Base-by-base conservation (phyloP, 2,888 invertebrate species). In the Megaustenia siamemsis region DNA sequence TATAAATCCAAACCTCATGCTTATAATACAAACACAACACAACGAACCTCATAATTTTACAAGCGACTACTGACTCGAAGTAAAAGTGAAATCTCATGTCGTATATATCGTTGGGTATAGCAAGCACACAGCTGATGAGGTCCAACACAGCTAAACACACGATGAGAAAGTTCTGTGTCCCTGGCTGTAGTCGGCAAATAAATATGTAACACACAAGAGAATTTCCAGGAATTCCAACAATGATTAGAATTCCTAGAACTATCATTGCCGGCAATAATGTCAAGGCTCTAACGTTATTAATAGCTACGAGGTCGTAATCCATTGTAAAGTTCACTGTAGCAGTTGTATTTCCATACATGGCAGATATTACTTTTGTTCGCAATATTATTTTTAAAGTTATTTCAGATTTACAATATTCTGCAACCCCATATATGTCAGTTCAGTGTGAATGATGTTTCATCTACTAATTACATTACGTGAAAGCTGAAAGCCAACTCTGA, bases 21-120 rank as follows among this genome's bases (percentile, higher is more conserved):
- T n/a, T n/a, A n/a, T n/a, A n/a, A n/a, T n/a, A n/a, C n/a, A n/a
- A n/a, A n/a, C n/a, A n/a, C n/a, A n/a, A n/a, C n/a, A n/a, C n/a
- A n/a, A 73, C 77, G 21, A 88, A 88, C 32, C 90, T 83, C n/a
- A 90, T 85, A 0, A 89, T 76, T 77, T 90, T 91, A 79, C 91
- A 91, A 2, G 90, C 88, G 0, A 76, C 66, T 12, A 71, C 89
- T 24, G 87, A 89, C 32, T 88, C 88, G 75, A 89, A 92, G 8
- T 86, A 88, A 63, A 87, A 90, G 18, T 87, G 88, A 73, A 86
- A 89, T 28, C 90, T 75, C 85, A 92, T 87, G 82, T 92, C 91
- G 10, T 89, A 86, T 15, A 92, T 90, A 60, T 91, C 91, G 38
- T 89, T 89, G 0, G 92, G 92, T 77, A 91, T 91, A 18, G 87